Percentiles rank a stretch among this genome's conserved stretches.
phyloP scores from a whole-genome alignment of 1,140 invertebrate species.

The Asobara japonica region DNA sequence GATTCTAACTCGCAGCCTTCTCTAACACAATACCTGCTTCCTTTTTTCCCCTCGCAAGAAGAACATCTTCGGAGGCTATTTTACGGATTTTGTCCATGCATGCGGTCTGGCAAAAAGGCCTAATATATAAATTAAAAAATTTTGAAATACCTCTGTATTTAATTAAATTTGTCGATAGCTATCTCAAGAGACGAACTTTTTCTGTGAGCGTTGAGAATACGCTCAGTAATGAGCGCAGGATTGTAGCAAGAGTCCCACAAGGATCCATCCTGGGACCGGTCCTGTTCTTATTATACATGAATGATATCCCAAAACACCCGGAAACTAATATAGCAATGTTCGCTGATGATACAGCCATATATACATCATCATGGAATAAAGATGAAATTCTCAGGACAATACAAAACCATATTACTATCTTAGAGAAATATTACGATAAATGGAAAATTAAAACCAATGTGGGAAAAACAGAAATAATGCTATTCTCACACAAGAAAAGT shows the following conservation, averaged over 20 bases:
- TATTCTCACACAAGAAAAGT: constrained; percentile 25
- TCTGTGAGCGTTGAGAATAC: constrained; percentile 28
- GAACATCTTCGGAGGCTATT: no score
- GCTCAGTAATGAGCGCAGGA: constrained; percentile 21
- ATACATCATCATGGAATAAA: constrained; percentile 24
- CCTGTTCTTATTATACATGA: constrained; percentile 44
- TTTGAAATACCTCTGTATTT: constrained; percentile 32
- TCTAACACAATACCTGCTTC: no score
- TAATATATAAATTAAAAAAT: constrained; percentile 45
- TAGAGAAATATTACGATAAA: constrained; percentile 32
- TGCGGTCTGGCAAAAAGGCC: constrained; percentile 47
- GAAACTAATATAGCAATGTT: constrained; percentile 34
- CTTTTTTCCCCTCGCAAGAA: no score
- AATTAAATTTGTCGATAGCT: constrained; percentile 36
- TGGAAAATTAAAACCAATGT: constrained; percentile 46
- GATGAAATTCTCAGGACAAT: neutral
- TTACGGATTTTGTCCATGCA: no score
- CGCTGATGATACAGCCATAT: constrained; percentile 47
- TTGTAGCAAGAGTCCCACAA: constrained; percentile 44
- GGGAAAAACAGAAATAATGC: constrained; percentile 37
- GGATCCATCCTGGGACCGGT: constrained; percentile 43
- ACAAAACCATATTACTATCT: constrained; percentile 1
- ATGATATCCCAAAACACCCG: constrained; percentile 42
- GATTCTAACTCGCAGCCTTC: no score
- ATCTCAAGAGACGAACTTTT: constrained; percentile 38